These are phyloP conservation scores for Lucifuga dentata DNA, from an alignment of 2,113 vertebrate genomes.

Conservation along the genomic window DNA sequence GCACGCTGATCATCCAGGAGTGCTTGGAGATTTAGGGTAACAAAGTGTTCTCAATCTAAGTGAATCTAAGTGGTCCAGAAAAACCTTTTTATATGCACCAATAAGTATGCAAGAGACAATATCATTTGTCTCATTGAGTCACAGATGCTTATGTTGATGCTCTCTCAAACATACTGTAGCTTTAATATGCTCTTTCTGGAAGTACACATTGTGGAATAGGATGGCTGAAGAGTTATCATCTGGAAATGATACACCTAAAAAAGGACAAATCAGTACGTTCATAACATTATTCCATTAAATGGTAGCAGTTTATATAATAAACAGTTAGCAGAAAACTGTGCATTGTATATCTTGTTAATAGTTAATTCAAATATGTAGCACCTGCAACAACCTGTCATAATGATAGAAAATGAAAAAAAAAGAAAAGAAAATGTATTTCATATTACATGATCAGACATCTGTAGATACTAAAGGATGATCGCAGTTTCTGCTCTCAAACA, in stretches of 20 bases:
- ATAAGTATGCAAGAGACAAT: background rate
- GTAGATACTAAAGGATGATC: background rate
- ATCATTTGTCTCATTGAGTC: background rate
- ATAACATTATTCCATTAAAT: too few relatives aligned
- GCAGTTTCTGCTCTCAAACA: background rate
- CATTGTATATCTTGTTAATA: too few relatives aligned
- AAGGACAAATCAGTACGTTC: too few relatives aligned
- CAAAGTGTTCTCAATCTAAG: constrained; percentile 28
- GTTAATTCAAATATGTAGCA: background rate
- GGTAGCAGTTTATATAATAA: too few relatives aligned
- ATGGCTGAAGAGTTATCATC: too few relatives aligned
- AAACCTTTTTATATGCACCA: background rate
- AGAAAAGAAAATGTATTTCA: background rate
- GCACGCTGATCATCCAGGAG: constrained; percentile 34
- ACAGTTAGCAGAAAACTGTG: too few relatives aligned
- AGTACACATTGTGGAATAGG: too few relatives aligned
- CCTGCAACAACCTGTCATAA: too few relatives aligned
- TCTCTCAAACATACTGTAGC: too few relatives aligned
- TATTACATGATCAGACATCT: background rate
- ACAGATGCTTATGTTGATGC: background rate
- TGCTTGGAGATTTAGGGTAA: constrained; percentile 35
- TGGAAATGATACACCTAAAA: too few relatives aligned
- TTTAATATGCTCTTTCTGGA: too few relatives aligned
- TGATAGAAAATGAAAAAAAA: too few relatives aligned
- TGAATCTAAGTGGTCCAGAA: constrained; percentile 19